Percentiles rank a stretch among this genome's conserved stretches.
Evolutionary conservation across 2,113 vertebrate species (phyloP).

Genomic region (Proteles cristata): DNA sequence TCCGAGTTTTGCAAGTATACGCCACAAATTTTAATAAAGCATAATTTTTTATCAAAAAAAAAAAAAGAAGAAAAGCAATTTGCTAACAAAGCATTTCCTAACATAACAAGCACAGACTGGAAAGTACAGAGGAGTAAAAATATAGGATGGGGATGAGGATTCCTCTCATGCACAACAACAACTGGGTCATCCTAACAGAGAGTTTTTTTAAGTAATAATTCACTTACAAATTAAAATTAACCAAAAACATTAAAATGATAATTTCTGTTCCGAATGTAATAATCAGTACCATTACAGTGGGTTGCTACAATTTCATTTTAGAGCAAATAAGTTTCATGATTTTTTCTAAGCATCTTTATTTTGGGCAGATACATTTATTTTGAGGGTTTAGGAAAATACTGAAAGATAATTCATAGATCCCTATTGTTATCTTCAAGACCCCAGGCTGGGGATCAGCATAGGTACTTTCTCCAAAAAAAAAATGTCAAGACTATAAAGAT

Average conservation of each 20-base stretch:
- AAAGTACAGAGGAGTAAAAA: background rate
- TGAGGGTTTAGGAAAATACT: background rate
- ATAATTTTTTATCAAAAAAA: background rate
- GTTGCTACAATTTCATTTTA: background rate
- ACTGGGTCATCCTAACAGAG: background rate
- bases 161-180: background rate
- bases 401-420: background rate
- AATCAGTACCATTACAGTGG: background rate
- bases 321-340: background rate
- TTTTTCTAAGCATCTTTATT: background rate
- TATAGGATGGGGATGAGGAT: background rate
- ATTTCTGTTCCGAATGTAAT: background rate
- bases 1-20: background rate
- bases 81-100: background rate
- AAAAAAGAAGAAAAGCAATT: background rate
- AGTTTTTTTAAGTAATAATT: background rate
- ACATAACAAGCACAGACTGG: background rate
- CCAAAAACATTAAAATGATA: background rate
- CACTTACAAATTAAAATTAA: slow-evolving; percentile 12
- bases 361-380: background rate
- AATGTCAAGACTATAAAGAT: background rate
- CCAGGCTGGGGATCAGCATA: background rate
- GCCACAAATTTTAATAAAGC: background rate
- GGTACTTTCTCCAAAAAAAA: background rate
- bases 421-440: background rate